A percentile compares a stretch with the other conserved stretches of the same genome.
Evolutionary conservation across 2,113 vertebrate genomes (phyloP).

Genomic region (Lamprotornis superbus): DNA sequence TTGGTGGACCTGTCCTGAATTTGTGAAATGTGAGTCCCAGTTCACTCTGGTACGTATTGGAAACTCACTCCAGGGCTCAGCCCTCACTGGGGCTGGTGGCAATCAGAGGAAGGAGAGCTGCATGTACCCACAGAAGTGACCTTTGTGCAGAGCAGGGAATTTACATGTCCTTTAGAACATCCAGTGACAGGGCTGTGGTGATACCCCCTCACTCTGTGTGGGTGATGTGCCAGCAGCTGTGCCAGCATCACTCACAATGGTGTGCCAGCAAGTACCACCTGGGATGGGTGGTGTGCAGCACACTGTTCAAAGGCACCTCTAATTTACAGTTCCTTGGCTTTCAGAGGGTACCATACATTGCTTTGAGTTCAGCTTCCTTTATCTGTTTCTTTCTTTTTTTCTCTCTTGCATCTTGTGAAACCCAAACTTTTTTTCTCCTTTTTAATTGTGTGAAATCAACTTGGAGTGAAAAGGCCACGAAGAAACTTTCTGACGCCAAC

Average conservation of each 20-base stretch:
- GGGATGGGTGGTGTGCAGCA: conserved; percentile 4
- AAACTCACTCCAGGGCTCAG: background rate
- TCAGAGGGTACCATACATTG: background rate
- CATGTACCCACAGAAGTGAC: background rate
- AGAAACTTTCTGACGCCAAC: conserved; percentile 44
- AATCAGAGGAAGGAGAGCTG: background rate
- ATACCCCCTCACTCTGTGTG: background rate
- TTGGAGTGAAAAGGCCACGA: conserved; percentile 54
- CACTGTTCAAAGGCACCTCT: conserved; percentile 28
- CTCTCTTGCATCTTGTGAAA: conserved; percentile 29
- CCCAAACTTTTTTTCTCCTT: background rate
- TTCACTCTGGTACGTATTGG: background rate
- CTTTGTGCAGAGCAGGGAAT: background rate
- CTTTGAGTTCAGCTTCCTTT: conserved; percentile 38
- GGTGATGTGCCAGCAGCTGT: background rate
- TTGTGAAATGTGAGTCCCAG: background rate
- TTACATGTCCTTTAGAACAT: background rate
- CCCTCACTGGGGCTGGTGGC: background rate
- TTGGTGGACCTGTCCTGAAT: background rate
- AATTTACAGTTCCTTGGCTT: conserved; percentile 58
- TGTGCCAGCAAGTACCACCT: background rate
- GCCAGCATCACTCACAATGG: background rate
- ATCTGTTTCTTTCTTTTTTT: background rate
- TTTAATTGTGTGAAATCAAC: conserved; percentile 62
- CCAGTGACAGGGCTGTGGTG: background rate